These are phyloP conservation scores for Channa argus DNA, from an alignment of 2,113 vertebrate genomes.

Conservation along the genomic window DNA sequence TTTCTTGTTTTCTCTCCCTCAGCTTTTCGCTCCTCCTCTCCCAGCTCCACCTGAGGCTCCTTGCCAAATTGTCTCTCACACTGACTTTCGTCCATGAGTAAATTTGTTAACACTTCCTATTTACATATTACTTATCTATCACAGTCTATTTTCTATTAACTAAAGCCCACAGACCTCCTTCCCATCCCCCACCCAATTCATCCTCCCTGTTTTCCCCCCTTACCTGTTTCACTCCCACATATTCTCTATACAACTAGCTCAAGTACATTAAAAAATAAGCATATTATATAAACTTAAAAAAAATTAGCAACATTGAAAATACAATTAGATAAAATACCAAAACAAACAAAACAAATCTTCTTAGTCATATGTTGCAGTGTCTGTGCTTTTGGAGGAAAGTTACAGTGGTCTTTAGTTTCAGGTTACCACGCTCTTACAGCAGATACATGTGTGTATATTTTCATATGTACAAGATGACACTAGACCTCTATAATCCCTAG, in stretches of 20 bases:
- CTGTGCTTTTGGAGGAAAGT: too few species aligned
- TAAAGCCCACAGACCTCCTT: background rate
- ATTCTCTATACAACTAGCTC: constrained; percentile 38
- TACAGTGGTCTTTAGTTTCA: too few species aligned
- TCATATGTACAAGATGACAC: background rate
- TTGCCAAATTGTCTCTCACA: constrained; percentile 71
- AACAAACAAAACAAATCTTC: too few species aligned
- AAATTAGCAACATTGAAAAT: too few species aligned
- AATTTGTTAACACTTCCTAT: constrained; percentile 75
- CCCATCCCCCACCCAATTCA: background rate
- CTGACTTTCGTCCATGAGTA: constrained; percentile 70
- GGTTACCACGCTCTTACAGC: too few species aligned
- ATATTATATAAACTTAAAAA: too few species aligned
- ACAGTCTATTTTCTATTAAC: constrained; percentile 50
- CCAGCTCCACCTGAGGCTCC: constrained; percentile 88
- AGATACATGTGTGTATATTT: too few species aligned
- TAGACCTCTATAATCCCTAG: background rate
- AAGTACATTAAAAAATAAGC: background rate
- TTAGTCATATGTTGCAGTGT: too few species aligned
- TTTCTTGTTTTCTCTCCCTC: constrained; percentile 53
- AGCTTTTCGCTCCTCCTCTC: constrained; percentile 72
- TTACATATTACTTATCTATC: constrained; percentile 64
- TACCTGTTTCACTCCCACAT: constrained; percentile 3
- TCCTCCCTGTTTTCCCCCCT: background rate
- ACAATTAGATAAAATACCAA: too few species aligned